These are phyloP conservation scores for Panthera tigris DNA, from an alignment of 2,113 vertebrate genomes.

Conservation along the genomic window DNA sequence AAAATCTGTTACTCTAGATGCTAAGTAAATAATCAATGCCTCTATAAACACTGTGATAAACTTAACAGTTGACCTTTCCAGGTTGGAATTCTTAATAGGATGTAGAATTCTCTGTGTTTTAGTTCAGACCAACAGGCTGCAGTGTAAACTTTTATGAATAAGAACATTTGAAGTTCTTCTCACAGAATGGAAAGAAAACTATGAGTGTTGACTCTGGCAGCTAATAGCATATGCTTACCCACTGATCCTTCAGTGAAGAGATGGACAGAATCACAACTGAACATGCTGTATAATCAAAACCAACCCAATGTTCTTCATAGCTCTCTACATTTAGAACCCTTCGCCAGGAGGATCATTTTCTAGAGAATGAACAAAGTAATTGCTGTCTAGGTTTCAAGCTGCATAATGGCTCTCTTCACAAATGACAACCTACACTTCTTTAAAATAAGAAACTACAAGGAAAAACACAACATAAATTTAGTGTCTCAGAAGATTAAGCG, in stretches of 20 bases:
- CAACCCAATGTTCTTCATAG: background rate
- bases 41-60: constrained; percentile 62
- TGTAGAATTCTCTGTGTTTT: constrained; percentile 56
- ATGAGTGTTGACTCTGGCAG: constrained; percentile 71
- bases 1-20: background rate
- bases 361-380: background rate
- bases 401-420: background rate
- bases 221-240: constrained; percentile 26
- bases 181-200: constrained; percentile 59
- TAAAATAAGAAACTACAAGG: constrained; percentile 33
- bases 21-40: constrained; percentile 50
- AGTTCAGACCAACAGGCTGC: constrained; percentile 43
- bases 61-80: background rate
- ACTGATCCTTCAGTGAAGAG: constrained; percentile 38
- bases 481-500: background rate
- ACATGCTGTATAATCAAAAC: constrained; percentile 1
- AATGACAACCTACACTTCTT: background rate
- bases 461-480: background rate
- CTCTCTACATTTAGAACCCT: constrained; percentile 44
- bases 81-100: background rate
- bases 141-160: constrained; percentile 63
- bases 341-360: background rate
- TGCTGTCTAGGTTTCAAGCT: background rate
- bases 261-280: constrained; percentile 14
- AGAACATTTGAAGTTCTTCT: constrained; percentile 60